A percentile compares a stretch with the other conserved stretches of the same genome.
Evolutionary conservation across 2,797 vertebrate species (phyloP).

Genomic region (Numenius phaeopus): DNA sequence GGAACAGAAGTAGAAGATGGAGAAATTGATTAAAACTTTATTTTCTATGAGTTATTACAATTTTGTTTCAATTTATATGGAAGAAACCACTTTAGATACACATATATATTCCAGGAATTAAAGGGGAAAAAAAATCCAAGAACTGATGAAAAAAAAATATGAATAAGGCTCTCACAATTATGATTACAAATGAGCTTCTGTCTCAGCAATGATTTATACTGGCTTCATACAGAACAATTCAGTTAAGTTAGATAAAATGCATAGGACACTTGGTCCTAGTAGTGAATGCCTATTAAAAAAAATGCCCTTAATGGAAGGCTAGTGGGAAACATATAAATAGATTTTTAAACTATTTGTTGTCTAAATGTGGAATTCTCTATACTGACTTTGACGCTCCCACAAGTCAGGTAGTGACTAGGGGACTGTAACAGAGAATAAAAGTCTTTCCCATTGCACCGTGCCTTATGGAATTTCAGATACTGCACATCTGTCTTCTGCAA

Average conservation of each 20-base stretch:
- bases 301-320: neutral
- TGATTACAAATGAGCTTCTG: neutral
- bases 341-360: neutral
- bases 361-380: neutral
- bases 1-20: neutral
- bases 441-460: neutral
- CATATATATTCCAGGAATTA: neutral
- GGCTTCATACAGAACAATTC: neutral
- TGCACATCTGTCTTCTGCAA: neutral
- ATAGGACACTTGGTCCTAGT: neutral
- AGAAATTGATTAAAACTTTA: neutral
- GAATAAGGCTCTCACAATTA: neutral
- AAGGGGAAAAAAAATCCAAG: neutral
- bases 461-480: neutral
- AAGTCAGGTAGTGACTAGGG: neutral
- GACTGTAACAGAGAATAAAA: neutral
- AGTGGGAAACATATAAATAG: neutral
- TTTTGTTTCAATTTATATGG: neutral
- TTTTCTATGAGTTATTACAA: neutral
- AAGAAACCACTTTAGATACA: neutral
- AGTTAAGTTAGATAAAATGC: neutral
- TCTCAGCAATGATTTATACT: neutral
- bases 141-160: neutral
- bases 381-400: neutral
- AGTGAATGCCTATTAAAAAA: neutral